A percentile compares a stretch with the other conserved stretches of the same genome.
phyloP scores from a whole-genome alignment of 2,888 invertebrate species.

The Caradrina clavipalpis region DNA sequence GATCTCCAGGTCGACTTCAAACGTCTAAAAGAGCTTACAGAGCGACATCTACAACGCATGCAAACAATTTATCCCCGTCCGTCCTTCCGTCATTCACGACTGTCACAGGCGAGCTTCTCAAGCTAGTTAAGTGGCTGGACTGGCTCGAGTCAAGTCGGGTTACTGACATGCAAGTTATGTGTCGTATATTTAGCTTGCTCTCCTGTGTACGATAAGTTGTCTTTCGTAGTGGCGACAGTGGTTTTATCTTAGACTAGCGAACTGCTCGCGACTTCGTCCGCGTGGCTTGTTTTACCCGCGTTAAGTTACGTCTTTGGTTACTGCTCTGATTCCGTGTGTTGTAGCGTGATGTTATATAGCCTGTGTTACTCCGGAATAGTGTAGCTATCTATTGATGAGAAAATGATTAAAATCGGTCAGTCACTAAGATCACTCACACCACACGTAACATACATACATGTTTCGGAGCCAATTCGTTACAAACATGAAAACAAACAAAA shows the following conservation, averaged over 20 bases:
- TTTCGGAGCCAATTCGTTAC: no score
- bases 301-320: no score
- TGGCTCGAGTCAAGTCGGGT: slow-evolving; percentile 44
- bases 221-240: slow-evolving; percentile 25
- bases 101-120: slow-evolving; percentile 33
- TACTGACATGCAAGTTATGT: slow-evolving; percentile 63
- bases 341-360: no score
- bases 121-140: slow-evolving; percentile 47
- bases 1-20: not conserved
- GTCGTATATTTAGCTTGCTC: slow-evolving; percentile 56
- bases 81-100: slow-evolving; percentile 59
- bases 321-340: no score
- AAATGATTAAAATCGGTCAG: no score
- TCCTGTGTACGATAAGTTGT: slow-evolving; percentile 38
- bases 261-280: no score
- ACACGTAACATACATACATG: no score
- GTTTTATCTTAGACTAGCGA: not conserved
- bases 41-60: slow-evolving; percentile 10
- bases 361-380: no score
- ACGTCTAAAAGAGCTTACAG: not conserved
- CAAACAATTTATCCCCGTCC: slow-evolving; percentile 57
- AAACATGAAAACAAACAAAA: no score
- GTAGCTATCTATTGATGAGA: no score
- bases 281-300: no score
- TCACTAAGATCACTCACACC: no score